These are phyloP conservation scores for Cyrtorhinus lividipennis DNA, from an alignment of 1,140 invertebrate species.

Conservation along the genomic window DNA sequence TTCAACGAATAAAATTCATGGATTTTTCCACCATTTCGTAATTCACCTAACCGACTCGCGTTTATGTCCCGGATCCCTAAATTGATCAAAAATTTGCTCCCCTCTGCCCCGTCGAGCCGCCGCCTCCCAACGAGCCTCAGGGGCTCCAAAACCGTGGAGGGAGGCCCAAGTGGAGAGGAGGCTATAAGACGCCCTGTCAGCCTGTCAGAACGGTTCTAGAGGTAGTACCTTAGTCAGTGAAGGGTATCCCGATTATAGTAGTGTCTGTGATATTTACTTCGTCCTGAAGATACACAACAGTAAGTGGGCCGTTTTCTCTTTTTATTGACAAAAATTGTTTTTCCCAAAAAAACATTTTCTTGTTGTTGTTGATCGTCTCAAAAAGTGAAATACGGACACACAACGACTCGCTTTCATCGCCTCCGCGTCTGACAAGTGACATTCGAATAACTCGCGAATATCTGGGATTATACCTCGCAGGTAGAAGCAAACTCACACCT, in stretches of 20 bases:
- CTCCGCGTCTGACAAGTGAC: not conserved
- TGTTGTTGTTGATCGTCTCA: not conserved
- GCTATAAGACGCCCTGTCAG: not conserved
- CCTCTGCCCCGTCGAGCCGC: not conserved
- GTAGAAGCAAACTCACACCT: not conserved
- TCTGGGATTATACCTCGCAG: not conserved
- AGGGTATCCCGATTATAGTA: too few species aligned
- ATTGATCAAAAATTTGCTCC: not conserved
- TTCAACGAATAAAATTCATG: too few species aligned
- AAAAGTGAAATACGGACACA: too few species aligned
- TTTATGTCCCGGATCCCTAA: too few species aligned
- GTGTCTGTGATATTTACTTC: not conserved
- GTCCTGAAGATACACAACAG: not conserved
- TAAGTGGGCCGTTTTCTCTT: not conserved
- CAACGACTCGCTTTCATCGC: not conserved
- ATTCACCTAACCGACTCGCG: too few species aligned
- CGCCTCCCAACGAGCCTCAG: not conserved
- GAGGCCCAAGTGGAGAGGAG: not conserved
- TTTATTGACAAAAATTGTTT: too few species aligned
- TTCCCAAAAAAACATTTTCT: too few species aligned
- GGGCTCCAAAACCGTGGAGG: not conserved
- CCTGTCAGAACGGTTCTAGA: not conserved
- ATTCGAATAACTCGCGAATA: not conserved
- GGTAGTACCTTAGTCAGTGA: not conserved
- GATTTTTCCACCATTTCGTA: too few species aligned